Evolutionary conservation across 2,113 vertebrate species (phyloP), one percentile per base, ranked within the genome.

Genomic region (Thalassarche chlororhynchos): DNA sequence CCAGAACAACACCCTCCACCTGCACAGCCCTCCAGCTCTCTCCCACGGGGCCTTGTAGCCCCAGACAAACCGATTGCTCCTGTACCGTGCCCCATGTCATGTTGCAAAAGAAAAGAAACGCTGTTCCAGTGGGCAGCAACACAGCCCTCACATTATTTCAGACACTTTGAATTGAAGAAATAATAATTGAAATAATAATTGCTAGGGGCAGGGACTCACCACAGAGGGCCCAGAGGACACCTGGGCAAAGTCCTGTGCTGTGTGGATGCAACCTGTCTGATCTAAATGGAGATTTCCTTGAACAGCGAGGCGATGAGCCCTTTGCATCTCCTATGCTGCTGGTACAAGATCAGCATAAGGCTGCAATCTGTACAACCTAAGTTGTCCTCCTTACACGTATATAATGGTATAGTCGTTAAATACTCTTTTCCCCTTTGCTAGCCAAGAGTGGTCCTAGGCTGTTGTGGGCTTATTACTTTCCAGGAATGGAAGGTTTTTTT

Each of bases 61-160:
- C 21, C 36, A 51, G 36, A 51, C 44, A 74, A 65, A 76, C 12
- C 16, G 38, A 20, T 23, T 34, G 21, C 17, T 57, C n/a, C 32
- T 25, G 7, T 1, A 3, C 58, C 1, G 1, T 70, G n/a, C 19
- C 38, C 14, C 29, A 31, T 18, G 66, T 24, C 51, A 46, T 4
- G 23, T 14, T 66, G 58, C 58, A 57, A 71, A 78, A 34, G 36
- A 49, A 58, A 40, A 38, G 16, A 34, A 85, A 6, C 1, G 3
- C 11, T 65, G 26, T 54, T 68, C 46, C 61, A 54, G 34, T 7
- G 19, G 38, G 44, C 28, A 66, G 28, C 9, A 54, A 20, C 2
- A 2, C 28, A 64, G 19, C 28, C 36, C 26, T 77, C 32, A 4
- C 5, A 6, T 44, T 70, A 49, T 57, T 77, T 66, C 52, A 66